phyloP scores from a whole-genome alignment of 2,113 vertebrate species.

The Spermophilus dauricus region DNA sequence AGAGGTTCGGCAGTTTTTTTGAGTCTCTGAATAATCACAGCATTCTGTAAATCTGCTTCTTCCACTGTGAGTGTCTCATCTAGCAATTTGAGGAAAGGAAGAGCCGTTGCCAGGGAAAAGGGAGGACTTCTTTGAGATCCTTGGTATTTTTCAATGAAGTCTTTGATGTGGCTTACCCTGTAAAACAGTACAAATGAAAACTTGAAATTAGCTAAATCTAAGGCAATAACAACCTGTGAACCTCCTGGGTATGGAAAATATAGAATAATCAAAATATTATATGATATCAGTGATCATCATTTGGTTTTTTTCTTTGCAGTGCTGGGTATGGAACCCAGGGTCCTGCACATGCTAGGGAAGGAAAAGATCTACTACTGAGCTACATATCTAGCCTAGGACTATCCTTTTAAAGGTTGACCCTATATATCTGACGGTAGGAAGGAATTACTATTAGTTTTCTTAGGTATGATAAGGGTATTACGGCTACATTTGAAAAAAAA shows the following conservation, averaged over 20 bases:
- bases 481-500: background rate
- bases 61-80: conserved; percentile 92
- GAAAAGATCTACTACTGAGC: background rate
- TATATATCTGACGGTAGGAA: background rate
- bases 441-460: background rate
- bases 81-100: conserved; percentile 90
- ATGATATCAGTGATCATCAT: background rate
- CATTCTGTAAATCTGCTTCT: conserved; percentile 93
- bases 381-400: background rate
- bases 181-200: conserved; percentile 58
- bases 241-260: background rate
- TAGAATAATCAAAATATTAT: background rate
- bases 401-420: background rate
- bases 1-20: conserved; percentile 90
- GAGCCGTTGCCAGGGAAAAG: conserved; percentile 93
- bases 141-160: conserved; percentile 93
- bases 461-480: background rate
- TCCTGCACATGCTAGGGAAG: background rate
- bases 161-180: conserved; percentile 94
- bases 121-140: conserved; percentile 87
- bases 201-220: background rate
- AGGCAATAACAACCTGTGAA: background rate
- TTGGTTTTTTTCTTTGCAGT: background rate
- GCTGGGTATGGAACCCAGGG: background rate
- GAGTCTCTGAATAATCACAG: conserved; percentile 95